Base-by-base conservation (phyloP, 2,113 vertebrate species). In the Sardina pilchardus region DNA sequence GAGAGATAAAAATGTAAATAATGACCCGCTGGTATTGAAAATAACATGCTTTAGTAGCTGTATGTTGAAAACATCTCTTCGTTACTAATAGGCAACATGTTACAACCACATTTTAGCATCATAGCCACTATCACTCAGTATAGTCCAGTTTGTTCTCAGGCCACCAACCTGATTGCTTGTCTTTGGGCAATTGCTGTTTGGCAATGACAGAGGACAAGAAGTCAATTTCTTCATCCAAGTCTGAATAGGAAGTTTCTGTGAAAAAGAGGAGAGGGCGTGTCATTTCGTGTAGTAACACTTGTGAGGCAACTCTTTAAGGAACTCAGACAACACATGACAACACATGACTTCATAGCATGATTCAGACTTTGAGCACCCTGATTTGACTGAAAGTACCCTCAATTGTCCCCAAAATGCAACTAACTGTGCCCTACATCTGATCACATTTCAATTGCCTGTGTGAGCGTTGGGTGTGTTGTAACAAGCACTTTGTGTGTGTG, bases 201-300 rank as follows among this genome's bases (percentile, higher is more conserved):
- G 94, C 94, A 45, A 98, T 93, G 87, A 96, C 90, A 1, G 96
- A 95, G 0, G 96, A 97, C 5, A 98, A 91, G 47, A 96, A 89
- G 92, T 99, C 96, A 0, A 99, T 99, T 87, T 98, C 96, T 81
- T 96, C 93, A 81, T 98, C 97, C 83, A 97, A 75, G 81, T 94
- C 92, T 48, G 94, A 56, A 44, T 90, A 83, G 30, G 84, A 16
- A 0, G 7, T 10, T 3, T 59, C 53, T 59, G 53, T 7, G 4
- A 59, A 59, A 24, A 10, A 87, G 24, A 83, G 81, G 80, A 0
- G 75, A 24, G 89, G 4, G 39, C 1, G 39, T 42, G 39, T 42
- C 2, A 42, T 42, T 3, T 42, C 4, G 0, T 42, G 39, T 42
- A 42, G 39, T 4, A 42, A 42, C 4, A 42, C 39, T 47, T 47